Evolutionary conservation across 2,888 invertebrate genomes (phyloP).

Genomic region (Tiphia femorata): DNA sequence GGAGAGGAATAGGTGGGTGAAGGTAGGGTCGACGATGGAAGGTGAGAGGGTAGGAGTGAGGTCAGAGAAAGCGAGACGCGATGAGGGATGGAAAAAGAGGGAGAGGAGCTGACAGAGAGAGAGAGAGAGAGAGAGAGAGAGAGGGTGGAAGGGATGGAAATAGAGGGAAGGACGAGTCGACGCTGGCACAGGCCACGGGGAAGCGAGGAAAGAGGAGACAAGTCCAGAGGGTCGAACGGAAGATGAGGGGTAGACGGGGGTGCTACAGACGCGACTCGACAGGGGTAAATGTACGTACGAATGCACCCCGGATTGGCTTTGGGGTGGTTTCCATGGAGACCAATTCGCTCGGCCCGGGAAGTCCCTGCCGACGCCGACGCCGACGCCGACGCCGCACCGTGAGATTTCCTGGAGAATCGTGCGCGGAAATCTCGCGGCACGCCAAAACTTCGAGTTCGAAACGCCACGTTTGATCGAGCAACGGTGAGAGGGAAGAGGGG

Average conservation of each 20-base stretch:
- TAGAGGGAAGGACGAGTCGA: conserved; percentile 3
- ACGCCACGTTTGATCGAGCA: not conserved
- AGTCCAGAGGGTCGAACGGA: conserved; percentile 8
- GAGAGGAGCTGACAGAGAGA: not conserved
- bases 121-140: conserved; percentile 2
- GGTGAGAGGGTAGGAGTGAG: not conserved
- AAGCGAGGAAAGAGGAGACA: conserved; percentile 12
- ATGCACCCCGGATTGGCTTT: conserved; percentile 63
- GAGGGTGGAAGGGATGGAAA: conserved; percentile 7
- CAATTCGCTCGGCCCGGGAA: conserved; percentile 59
- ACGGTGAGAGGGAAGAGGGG: too few species aligned
- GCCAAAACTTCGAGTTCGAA: conserved; percentile 4
- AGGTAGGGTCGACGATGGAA: not conserved
- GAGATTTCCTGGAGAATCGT: conserved; percentile 10
- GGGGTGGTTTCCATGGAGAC: conserved; percentile 61
- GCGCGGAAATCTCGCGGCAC: conserved; percentile 13
- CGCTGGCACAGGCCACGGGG: conserved; percentile 7
- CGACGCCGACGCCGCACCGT: conserved; percentile 19
- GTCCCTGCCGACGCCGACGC: conserved; percentile 50
- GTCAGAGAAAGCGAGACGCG: not conserved
- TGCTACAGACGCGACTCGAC: conserved; percentile 48
- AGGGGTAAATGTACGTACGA: conserved; percentile 63
- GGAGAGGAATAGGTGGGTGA: not conserved
- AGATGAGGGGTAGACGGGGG: conserved; percentile 11
- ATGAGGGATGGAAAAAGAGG: not conserved